Evolutionary conservation across 2,113 vertebrate genomes (phyloP), one percentile per base, ranked within the genome.

Genomic region (Dolichotis patagonum): DNA sequence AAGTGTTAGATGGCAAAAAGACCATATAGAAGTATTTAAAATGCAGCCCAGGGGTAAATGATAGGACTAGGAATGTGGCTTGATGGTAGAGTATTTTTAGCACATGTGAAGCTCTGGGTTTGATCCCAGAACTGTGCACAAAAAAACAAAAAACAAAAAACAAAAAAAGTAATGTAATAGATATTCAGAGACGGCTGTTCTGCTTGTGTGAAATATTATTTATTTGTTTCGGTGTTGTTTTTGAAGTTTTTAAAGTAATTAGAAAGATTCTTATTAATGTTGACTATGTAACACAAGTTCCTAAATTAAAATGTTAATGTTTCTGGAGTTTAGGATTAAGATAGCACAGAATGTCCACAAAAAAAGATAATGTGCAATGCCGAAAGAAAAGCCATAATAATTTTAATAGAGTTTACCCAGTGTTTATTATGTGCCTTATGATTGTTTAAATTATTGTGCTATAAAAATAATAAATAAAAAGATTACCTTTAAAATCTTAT

Each of bases 381-480:
- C 32, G 30, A 81, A 94, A 81, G 52, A 43, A 83, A 93, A 95
- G 54, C 2, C 65, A 90, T 3, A 81, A 86, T 82, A 81, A 86
- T 87, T 93, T 77, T 35, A 67, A 75, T 65, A 90, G 54, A 86
- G 54, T 67, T 46, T 32, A 87, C 0, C n/a, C 28, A 83, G 52
- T 38, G 10, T 49, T 60, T 41, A 67, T 28, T 85, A 56, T 81
- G 32, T 62, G 4, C 60, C 65, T 56, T 67, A 60, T n/a, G 13
- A 77, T 54, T 54, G 46, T 82, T 77, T 90, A 52, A 83, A 83
- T 91, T 84, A 77, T 84, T 69, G 49, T 95, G 41, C 65, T 78
- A 13, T 38, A 12, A 93, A 90, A 77, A 82, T 69, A n/a, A 69
- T 38, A 62, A 69, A 22, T n/a, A 17, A 88, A 81, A 87, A 14